These are phyloP conservation scores for Synergus itoensis DNA, from an alignment of 2,888 invertebrate genomes.

Conservation along the genomic window DNA sequence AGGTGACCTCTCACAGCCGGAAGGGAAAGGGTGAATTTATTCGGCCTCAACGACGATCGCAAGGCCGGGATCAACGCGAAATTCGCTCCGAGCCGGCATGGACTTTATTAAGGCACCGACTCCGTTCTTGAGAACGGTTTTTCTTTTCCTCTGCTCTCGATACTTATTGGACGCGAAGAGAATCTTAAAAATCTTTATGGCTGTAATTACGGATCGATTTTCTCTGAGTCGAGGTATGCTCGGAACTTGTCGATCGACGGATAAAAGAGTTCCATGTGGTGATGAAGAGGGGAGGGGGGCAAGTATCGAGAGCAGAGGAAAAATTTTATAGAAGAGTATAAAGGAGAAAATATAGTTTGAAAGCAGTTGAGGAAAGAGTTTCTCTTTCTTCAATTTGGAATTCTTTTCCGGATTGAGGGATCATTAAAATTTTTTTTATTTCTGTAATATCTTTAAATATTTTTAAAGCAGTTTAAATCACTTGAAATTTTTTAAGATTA, in stretches of 20 bases:
- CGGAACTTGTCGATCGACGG: conserved; percentile 48
- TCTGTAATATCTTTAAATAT: too few species aligned
- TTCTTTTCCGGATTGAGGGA: background rate
- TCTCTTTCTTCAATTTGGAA: background rate
- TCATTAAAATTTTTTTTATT: too few species aligned
- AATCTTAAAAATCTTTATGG: conserved; percentile 31
- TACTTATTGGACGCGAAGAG: conserved; percentile 12
- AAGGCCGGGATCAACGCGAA: conserved; percentile 64
- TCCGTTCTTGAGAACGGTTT: background rate
- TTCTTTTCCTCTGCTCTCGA: conserved; percentile 23
- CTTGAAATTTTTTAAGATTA: too few species aligned
- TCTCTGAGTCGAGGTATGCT: conserved; percentile 46
- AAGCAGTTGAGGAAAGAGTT: background rate
- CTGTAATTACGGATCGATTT: conserved; percentile 27
- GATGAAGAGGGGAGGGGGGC: background rate
- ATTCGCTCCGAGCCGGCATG: conserved; percentile 68
- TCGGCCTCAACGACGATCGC: conserved; percentile 60
- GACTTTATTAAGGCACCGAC: conserved; percentile 64
- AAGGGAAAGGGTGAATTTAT: conserved; percentile 61
- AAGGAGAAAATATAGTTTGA: background rate
- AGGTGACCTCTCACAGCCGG: conserved; percentile 63
- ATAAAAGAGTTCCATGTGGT: background rate
- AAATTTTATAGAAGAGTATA: background rate
- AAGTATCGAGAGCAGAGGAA: background rate
- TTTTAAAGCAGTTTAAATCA: too few species aligned